Percentiles rank a stretch among this genome's conserved stretches.
Conservation (phyloP, 2,113 vertebrate genomes). For the Dicerorhinus sumatrensis region DNA sequence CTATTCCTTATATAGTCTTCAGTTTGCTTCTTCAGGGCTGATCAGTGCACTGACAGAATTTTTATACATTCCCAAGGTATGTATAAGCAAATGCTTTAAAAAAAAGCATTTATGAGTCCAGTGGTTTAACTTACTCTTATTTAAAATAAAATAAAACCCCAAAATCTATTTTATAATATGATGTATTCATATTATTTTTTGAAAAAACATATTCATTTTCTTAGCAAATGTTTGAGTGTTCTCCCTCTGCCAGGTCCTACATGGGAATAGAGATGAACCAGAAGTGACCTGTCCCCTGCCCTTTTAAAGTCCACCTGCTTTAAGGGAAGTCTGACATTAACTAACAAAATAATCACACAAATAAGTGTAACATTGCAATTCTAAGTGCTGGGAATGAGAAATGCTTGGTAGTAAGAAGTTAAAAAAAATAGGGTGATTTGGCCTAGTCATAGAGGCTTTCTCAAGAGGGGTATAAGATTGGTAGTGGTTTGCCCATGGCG, state of each 20-base stretch:
- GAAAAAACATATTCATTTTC: neutral
- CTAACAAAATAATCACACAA: neutral
- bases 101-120: neutral
- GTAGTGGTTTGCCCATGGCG: neutral
- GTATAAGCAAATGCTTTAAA: neutral
- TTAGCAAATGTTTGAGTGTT: neutral
- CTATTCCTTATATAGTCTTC: neutral
- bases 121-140: neutral
- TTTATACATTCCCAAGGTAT: neutral
- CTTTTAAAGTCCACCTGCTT: neutral
- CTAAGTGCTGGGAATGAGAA: neutral
- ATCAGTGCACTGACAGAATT: neutral
- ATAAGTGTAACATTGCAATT: neutral
- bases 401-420: neutral
- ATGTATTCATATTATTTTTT: neutral
- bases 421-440: neutral
- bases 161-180: neutral
- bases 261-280: neutral
- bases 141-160: constrained; percentile 20
- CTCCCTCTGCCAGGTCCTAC: neutral
- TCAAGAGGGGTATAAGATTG: neutral
- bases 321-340: neutral
- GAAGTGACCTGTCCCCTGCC: neutral
- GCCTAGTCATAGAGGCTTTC: neutral
- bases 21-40: neutral